Evolutionary conservation across 2,797 vertebrate species (phyloP).

Genomic region (Epinephelus coioides): DNA sequence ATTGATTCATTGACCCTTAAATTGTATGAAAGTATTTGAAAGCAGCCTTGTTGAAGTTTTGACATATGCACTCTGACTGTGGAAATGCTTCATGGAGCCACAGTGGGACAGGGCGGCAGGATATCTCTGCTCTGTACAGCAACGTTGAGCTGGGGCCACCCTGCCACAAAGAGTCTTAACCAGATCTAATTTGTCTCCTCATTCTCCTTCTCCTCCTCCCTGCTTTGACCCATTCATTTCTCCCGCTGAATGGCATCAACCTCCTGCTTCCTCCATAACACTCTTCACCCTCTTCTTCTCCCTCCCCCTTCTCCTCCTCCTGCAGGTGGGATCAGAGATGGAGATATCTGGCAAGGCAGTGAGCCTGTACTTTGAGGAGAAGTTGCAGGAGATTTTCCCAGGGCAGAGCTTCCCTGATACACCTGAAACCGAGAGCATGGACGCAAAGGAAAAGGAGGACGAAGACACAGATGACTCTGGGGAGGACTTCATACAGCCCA

Average conservation of each 20-base stretch:
- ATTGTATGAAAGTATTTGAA: slow-evolving; percentile 6
- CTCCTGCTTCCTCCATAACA: slow-evolving; percentile 45
- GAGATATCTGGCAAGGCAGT: slow-evolving; percentile 96
- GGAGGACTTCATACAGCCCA: slow-evolving; percentile 96
- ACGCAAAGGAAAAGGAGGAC: slow-evolving; percentile 87
- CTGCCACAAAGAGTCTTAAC: slow-evolving; percentile 75
- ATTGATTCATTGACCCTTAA: not conserved
- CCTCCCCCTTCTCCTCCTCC: slow-evolving; percentile 25
- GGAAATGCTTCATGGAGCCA: slow-evolving; percentile 73
- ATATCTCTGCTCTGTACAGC: slow-evolving; percentile 76
- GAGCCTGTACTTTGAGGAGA: slow-evolving; percentile 96
- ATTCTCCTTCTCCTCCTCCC: slow-evolving; percentile 73
- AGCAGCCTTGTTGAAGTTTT: not conserved
- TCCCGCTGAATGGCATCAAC: slow-evolving; percentile 56
- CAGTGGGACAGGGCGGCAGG: slow-evolving; percentile 72
- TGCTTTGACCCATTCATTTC: slow-evolving; percentile 66
- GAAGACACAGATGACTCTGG: slow-evolving; percentile 96
- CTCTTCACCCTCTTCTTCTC: slow-evolving; percentile 51
- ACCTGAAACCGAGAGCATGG: slow-evolving; percentile 85
- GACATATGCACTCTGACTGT: slow-evolving; percentile 4
- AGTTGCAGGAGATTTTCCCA: slow-evolving; percentile 93
- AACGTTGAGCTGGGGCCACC: slow-evolving; percentile 74
- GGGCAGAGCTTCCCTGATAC: slow-evolving; percentile 94
- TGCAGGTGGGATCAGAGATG: slow-evolving; percentile 98
- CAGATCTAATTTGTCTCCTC: slow-evolving; percentile 89